These are phyloP conservation scores for Apamea sordens DNA, from an alignment of 2,888 invertebrate genomes.

Conservation along the genomic window DNA sequence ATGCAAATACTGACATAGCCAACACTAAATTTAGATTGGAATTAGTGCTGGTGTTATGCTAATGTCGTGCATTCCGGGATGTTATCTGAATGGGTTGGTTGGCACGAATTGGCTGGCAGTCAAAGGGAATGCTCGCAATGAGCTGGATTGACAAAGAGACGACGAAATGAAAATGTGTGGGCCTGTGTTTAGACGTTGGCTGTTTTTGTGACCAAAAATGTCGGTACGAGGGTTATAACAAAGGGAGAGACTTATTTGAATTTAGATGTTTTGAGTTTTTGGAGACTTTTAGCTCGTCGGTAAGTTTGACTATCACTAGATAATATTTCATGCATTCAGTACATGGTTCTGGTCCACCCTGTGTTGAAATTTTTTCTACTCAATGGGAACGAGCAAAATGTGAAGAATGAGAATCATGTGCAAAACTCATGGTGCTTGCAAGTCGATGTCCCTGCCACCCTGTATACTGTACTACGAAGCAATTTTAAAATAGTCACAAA, in stretches of 20 bases:
- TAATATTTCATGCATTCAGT: not conserved
- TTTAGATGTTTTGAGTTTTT: not conserved
- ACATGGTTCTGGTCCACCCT: not conserved
- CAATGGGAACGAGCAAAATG: too few species aligned
- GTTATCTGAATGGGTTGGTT: conserved; percentile 19
- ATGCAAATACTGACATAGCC: conserved; percentile 25
- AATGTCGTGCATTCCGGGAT: conserved; percentile 32
- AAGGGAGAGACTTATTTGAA: not conserved
- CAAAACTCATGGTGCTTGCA: too few species aligned
- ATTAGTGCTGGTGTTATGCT: conserved; percentile 40
- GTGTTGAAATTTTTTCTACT: too few species aligned
- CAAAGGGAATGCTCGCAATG: conserved; percentile 47
- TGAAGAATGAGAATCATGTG: too few species aligned
- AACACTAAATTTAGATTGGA: conserved; percentile 43
- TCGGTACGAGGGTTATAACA: not conserved
- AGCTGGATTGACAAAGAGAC: conserved; percentile 42
- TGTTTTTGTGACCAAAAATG: conserved; percentile 21
- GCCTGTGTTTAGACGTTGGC: conserved; percentile 20
- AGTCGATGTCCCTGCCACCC: too few species aligned
- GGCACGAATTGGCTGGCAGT: conserved; percentile 28
- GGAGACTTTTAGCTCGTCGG: not conserved
- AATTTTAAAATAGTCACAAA: not conserved
- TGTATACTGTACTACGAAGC: not conserved
- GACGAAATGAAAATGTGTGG: conserved; percentile 25
- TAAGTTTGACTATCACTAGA: not conserved